phyloP scores from a whole-genome alignment of 2,888 invertebrate genomes.

The Cremastobaeus sp. region DNA sequence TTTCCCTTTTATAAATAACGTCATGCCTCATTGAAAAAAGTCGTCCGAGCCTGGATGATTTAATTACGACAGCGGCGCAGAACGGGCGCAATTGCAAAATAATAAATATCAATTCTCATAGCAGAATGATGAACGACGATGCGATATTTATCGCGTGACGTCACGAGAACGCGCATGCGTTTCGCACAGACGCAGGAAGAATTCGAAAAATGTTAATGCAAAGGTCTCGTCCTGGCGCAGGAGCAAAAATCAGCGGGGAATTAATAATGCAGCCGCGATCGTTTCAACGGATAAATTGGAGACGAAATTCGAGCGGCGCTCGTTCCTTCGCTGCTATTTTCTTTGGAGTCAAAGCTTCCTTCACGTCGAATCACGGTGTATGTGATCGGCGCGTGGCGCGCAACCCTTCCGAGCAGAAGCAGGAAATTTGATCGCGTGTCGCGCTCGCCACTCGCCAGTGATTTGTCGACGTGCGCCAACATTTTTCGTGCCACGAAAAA shows the following conservation, averaged over 20 bases:
- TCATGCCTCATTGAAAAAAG: conserved; percentile 55
- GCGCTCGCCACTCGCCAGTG: conserved; percentile 67
- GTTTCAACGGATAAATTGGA: conserved; percentile 16
- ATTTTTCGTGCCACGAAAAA: conserved; percentile 60
- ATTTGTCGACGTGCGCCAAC: conserved; percentile 69
- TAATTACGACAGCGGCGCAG: conserved; percentile 41
- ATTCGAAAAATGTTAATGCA: conserved; percentile 56
- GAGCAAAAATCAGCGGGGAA: conserved; percentile 23
- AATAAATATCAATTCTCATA: conserved; percentile 50
- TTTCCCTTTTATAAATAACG: conserved; percentile 45
- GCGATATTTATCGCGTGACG: conserved; percentile 50
- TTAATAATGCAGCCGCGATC: conserved; percentile 35
- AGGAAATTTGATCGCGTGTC: conserved; percentile 75
- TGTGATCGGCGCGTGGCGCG: conserved; percentile 51
- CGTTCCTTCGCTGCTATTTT: neutral
- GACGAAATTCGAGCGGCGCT: neutral
- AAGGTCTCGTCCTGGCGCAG: conserved; percentile 46
- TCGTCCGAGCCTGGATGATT: conserved; percentile 49
- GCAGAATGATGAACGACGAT: conserved; percentile 43
- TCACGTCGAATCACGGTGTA: conserved; percentile 40
- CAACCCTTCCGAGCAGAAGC: conserved; percentile 61
- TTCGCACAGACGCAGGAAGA: conserved; percentile 52
- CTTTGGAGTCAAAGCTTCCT: conserved; percentile 20
- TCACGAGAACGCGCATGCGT: conserved; percentile 58
- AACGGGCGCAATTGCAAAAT: conserved; percentile 42